These are phyloP conservation scores for Proteles cristata DNA, from an alignment of 2,113 vertebrate genomes.

Conservation along the genomic window DNA sequence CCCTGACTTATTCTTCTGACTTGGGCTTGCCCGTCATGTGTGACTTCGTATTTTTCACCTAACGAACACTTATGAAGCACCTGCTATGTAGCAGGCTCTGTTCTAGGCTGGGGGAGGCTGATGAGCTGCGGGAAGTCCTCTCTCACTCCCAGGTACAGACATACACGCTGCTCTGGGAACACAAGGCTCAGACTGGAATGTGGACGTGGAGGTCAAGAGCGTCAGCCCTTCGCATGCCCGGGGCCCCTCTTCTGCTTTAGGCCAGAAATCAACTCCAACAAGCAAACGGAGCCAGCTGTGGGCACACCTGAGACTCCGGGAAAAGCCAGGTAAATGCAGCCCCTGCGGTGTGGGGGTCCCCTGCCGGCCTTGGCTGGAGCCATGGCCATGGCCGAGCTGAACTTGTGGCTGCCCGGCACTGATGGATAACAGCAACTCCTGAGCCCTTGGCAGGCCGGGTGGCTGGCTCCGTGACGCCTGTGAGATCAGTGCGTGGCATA, in stretches of 20 bases:
- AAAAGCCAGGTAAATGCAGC: not conserved
- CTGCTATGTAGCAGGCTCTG: not conserved
- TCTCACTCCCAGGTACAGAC: accelerated
- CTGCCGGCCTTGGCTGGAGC: accelerated
- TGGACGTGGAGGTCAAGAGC: not conserved
- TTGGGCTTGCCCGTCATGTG: accelerated
- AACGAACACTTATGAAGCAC: not conserved
- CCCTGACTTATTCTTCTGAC: not conserved
- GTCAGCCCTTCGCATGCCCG: not conserved
- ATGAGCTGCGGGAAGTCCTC: accelerated
- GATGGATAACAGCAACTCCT: not conserved
- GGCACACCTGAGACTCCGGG: not conserved
- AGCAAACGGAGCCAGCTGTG: accelerated
- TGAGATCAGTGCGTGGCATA: not conserved
- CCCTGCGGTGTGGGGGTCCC: not conserved
- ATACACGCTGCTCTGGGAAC: accelerated
- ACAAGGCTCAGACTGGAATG: not conserved
- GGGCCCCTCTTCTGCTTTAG: not conserved
- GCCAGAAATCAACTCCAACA: not conserved
- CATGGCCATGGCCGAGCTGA: accelerated
- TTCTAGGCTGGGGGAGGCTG: not conserved
- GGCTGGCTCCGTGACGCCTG: not conserved
- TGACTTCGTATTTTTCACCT: not conserved
- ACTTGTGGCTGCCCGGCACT: accelerated
- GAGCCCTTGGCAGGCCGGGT: not conserved